Conservation (phyloP, 2,888 invertebrate species). For the Brenthis daphne region DNA sequence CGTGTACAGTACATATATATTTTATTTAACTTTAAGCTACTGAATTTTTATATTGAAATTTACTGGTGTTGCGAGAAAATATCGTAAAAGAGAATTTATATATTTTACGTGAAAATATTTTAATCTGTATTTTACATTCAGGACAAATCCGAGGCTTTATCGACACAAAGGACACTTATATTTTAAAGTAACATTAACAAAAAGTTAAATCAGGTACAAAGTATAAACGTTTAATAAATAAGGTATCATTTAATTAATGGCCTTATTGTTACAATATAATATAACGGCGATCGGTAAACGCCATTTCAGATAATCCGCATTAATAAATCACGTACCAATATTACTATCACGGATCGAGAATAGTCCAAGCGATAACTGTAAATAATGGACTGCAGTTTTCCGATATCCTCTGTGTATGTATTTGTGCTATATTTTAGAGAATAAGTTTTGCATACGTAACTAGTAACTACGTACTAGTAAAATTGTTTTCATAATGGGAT, state of each 20-base stretch:
- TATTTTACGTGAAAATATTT: conserved; percentile 2
- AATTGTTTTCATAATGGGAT: too few species aligned
- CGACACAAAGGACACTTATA: neutral
- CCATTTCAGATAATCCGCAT: conserved; percentile 15
- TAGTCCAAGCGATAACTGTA: conserved; percentile 10
- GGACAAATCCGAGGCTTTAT: neutral
- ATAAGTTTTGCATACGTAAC: neutral
- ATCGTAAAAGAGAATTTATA: neutral
- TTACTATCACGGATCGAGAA: neutral
- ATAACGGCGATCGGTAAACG: conserved; percentile 5
- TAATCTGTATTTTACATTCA: conserved; percentile 2
- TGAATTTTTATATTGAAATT: neutral
- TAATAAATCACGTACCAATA: conserved; percentile 15
- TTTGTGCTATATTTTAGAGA: neutral
- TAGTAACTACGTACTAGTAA: too few species aligned
- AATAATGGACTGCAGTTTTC: neutral
- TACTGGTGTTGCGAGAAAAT: neutral
- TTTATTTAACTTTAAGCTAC: neutral
- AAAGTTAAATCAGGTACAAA: neutral
- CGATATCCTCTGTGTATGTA: neutral
- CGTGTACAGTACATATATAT: neutral
- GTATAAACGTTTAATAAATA: neutral
- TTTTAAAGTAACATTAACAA: neutral
- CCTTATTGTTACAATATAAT: neutral
- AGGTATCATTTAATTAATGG: conserved; percentile 7